Percentiles rank a stretch among this genome's conserved stretches.
Conservation (phyloP, 2,797 vertebrate species). For the Myotis planiceps region DNA sequence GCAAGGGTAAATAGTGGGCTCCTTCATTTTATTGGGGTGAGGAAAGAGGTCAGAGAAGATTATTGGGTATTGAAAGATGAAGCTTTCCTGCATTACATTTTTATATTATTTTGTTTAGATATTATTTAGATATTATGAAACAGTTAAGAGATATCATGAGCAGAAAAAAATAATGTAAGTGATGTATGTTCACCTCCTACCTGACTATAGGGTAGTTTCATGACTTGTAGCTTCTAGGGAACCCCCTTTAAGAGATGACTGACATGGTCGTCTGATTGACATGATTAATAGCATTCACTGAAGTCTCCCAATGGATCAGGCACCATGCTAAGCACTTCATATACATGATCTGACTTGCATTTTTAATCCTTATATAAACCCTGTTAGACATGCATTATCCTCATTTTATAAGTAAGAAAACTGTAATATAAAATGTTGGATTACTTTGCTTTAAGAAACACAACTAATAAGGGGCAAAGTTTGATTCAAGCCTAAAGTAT, state of each 20-base stretch:
- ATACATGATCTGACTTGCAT: not conserved
- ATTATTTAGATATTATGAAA: not conserved
- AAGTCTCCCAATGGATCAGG: not conserved
- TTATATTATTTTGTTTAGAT: not conserved
- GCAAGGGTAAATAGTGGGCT: too few relatives aligned
- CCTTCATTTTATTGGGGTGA: not conserved
- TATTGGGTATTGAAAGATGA: not conserved
- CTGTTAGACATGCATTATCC: not conserved
- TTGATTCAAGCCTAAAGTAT: not conserved
- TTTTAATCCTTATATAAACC: not conserved
- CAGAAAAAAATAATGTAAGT: not conserved
- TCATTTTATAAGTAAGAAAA: not conserved
- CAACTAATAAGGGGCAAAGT: not conserved
- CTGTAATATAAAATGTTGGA: not conserved
- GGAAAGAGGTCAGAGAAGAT: not conserved
- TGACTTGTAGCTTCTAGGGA: not conserved
- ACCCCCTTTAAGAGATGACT: not conserved
- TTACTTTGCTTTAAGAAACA: not conserved
- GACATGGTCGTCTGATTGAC: not conserved
- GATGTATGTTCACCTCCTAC: not conserved
- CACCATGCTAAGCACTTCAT: not conserved
- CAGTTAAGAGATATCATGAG: not conserved
- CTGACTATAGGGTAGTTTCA: not conserved
- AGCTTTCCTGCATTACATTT: not conserved
- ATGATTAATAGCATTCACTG: not conserved